Evolutionary conservation across 64 coral and sea anemone species (phyloP), one percentile per base, ranked within the genome.

Genomic region (Acropora tenuis): DNA sequence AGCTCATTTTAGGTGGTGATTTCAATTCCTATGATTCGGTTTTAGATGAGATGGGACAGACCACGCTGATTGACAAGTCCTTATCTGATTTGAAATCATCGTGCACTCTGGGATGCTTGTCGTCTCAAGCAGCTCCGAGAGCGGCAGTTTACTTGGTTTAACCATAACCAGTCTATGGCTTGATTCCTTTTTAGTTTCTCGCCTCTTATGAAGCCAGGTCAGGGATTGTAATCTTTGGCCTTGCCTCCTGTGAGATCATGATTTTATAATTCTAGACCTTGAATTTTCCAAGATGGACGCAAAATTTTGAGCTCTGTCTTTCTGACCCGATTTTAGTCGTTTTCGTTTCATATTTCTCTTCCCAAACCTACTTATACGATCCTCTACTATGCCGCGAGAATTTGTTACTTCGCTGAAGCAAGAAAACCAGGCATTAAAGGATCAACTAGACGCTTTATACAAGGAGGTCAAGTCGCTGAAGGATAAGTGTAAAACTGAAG

Each of bases 141-240:
- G 16, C 43, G 15, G 6, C 40, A 52, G 12, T 90, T 48, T 74
- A 43, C 81, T 20, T 92, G 90, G 90, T 65, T 77, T 48, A 77
- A 77, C 48, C 43, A 15, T 46, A 19, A 83, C 48, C 8, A 75
- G 13, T 41, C 47, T 1, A 88, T 88, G 88, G 3, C 12, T 82
- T 5, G 88, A 90, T 53, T 50, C 45, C 10, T 80, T 90, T 78
- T 78, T 57, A 19, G 58, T 92, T 69, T 86, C 80, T 63, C 17
- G 11, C 50, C 3, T 3, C 8, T 12, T 80, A 6, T 13, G 48
- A 15, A 0, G 17, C 40, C 81, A 17, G 15, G 9, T 82, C 43
- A 2, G 0, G 8, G 17, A 30, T 89, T 76, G 45, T 8, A 3
- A 8, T 13, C 47, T 77, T 77, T 16, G 44, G 1, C 75, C 75